Evolutionary conservation across 2,113 vertebrate species (phyloP).

Genomic region (Etia nguti): DNA sequence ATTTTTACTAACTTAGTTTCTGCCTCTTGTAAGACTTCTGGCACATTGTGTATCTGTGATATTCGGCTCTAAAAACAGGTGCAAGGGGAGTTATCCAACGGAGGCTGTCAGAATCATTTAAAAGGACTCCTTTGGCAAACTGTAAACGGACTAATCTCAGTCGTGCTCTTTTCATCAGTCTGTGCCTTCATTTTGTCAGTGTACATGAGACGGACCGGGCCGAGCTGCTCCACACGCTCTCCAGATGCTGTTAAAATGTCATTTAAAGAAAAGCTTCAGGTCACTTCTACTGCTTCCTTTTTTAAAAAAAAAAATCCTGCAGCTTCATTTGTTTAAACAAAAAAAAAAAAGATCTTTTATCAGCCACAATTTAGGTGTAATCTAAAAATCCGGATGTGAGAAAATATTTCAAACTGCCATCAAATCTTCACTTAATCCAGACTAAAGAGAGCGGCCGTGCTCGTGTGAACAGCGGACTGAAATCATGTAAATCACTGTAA

Average conservation of each 20-base stretch:
- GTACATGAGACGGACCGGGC: slow-evolving; percentile 3
- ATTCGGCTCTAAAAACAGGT: not conserved
- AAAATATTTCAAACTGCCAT: not conserved
- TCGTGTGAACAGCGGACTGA: slow-evolving; percentile 34
- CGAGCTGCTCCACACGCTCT: not conserved
- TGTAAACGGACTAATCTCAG: slow-evolving; percentile 32
- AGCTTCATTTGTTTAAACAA: not conserved
- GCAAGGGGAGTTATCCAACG: not conserved
- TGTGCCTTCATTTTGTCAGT: slow-evolving; percentile 68
- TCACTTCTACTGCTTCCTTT: not conserved
- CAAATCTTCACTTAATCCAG: not conserved
- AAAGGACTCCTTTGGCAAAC: not conserved
- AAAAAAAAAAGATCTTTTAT: not conserved
- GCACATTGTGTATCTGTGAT: not conserved
- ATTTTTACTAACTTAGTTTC: slow-evolving; percentile 37
- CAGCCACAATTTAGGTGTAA: not conserved
- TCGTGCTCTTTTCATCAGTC: slow-evolving; percentile 54
- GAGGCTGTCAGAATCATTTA: not conserved
- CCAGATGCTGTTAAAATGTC: not conserved
- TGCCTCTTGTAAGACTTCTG: slow-evolving; percentile 8
- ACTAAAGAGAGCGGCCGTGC: not conserved
- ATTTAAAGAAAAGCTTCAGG: not conserved
- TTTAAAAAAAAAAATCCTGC: not conserved
- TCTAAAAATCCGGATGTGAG: not conserved
- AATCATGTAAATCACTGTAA: slow-evolving; percentile 66